These are phyloP conservation scores for Semotilus atromaculatus DNA, from an alignment of 2,797 vertebrate species.

Conservation along the genomic window DNA sequence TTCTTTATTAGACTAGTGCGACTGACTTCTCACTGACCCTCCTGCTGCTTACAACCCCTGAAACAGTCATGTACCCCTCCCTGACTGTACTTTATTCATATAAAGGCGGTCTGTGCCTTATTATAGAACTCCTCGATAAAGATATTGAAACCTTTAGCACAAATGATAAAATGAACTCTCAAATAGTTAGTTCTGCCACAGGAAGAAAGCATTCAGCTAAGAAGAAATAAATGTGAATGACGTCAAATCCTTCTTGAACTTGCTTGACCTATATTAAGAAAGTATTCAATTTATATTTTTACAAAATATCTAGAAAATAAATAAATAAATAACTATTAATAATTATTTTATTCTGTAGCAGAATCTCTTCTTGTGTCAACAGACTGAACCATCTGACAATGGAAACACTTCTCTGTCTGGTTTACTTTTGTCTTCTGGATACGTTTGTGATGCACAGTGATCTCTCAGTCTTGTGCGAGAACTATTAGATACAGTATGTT, in stretches of 20 bases:
- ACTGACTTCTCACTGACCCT: slow-evolving; percentile 3
- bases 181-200: not conserved
- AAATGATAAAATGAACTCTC: slow-evolving; percentile 12
- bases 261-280: not conserved
- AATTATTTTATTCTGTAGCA: not conserved
- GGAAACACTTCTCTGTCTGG: not conserved
- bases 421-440: not conserved
- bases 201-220: slow-evolving; percentile 17
- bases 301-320: not conserved
- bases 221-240: slow-evolving; percentile 8
- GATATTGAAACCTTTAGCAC: slow-evolving; percentile 1
- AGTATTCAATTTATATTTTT: not conserved
- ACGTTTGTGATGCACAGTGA: not conserved
- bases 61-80: not conserved
- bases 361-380: slow-evolving; percentile 1
- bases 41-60: not conserved
- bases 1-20: not conserved
- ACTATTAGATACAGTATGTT: no score
- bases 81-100: not conserved
- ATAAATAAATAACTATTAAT: not conserved
- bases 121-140: not conserved
- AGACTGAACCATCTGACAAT: slow-evolving; percentile 7
- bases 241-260: slow-evolving; percentile 1
- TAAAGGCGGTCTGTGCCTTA: not conserved
- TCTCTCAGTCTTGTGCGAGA: not conserved